Percentiles rank a stretch among this genome's conserved stretches.
These are phyloP conservation scores for Pachypsylla venusta DNA, from an alignment of 1,140 invertebrate genomes.

Conservation along the genomic window DNA sequence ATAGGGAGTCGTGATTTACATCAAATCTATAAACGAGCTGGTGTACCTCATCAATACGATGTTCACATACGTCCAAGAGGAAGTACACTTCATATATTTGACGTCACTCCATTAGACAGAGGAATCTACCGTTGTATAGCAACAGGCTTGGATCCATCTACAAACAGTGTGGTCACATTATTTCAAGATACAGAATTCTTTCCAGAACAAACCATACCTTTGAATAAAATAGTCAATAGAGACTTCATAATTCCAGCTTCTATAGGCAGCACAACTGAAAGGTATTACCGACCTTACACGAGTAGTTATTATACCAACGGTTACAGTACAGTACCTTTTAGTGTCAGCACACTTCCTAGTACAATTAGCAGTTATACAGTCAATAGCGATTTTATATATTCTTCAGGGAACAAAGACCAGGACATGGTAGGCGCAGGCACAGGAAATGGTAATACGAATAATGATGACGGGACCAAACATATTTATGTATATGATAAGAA, in stretches of 20 bases:
- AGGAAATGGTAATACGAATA: too few species aligned
- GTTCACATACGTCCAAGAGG: constrained; percentile 22
- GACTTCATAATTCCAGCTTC: background rate
- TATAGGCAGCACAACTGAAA: background rate
- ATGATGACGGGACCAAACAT: background rate
- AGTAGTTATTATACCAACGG: background rate
- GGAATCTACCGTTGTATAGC: constrained; percentile 26
- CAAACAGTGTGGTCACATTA: constrained; percentile 18
- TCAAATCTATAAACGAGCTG: constrained; percentile 19
- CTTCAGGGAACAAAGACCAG: background rate
- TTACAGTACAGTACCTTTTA: background rate
- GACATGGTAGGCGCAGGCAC: too few species aligned
- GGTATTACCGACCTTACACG: background rate
- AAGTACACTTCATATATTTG: constrained; percentile 21
- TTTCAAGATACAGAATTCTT: constrained; percentile 26
- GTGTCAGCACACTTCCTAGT: background rate
- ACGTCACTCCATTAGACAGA: constrained; percentile 20
- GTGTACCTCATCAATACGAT: constrained; percentile 20
- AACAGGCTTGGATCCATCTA: constrained; percentile 20
- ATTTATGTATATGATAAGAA: constrained; percentile 4
- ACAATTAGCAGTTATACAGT: background rate
- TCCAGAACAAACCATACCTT: constrained; percentile 16
- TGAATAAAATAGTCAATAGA: background rate
- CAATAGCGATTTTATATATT: background rate
- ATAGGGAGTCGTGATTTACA: constrained; percentile 21